Conservation (phyloP, 2,113 vertebrate genomes). For the Pleuronectes platessa region DNA sequence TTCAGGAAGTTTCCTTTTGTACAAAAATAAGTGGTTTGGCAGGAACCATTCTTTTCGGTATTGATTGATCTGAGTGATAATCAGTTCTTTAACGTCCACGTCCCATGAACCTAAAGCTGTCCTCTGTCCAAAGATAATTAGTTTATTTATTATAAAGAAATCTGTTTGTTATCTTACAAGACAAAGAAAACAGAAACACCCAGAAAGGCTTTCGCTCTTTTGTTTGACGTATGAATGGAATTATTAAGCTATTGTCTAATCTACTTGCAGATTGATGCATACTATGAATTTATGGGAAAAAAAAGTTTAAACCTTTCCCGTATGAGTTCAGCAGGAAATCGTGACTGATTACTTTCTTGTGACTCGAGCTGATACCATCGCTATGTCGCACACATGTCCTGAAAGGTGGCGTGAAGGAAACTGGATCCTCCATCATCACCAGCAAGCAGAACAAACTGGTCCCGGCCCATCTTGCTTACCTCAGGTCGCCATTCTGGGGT, state of each 20-base stretch:
- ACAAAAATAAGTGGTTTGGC: constrained; percentile 13
- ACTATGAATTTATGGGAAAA: no score
- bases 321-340: no score
- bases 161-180: not conserved
- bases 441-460: not conserved
- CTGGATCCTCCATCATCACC: no score
- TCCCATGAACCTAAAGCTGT: not conserved
- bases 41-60: constrained; percentile 7
- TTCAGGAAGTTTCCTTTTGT: not conserved
- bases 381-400: no score
- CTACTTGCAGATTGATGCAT: no score
- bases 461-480: no score
- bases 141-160: not conserved
- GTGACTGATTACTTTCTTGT: no score
- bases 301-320: no score
- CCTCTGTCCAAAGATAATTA: not conserved
- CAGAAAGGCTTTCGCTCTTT: not conserved
- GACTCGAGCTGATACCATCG: no score
- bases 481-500: no score
- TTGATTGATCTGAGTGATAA: constrained; percentile 32
- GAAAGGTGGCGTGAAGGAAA: no score
- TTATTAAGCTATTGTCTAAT: not conserved
- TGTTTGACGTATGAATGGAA: not conserved
- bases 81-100: not conserved
- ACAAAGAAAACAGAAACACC: not conserved